Evolutionary conservation across 2,113 vertebrate species (phyloP).

Genomic region (Hippoglossus stenolepis): DNA sequence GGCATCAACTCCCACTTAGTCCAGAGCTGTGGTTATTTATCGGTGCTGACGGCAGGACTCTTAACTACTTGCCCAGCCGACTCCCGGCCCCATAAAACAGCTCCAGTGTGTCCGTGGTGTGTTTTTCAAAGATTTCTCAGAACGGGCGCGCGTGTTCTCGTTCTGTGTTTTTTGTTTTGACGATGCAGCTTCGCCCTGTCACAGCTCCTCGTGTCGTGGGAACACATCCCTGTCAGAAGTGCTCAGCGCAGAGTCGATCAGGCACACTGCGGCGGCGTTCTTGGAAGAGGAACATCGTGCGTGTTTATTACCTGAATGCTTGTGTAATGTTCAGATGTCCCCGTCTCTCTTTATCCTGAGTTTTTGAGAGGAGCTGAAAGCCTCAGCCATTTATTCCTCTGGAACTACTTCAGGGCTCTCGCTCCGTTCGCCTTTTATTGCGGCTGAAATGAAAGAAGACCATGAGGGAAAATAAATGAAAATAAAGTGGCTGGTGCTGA

Average conservation of each 20-base stretch:
- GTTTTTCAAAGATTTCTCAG: slow-evolving; percentile 10
- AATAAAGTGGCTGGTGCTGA: neutral
- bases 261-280: slow-evolving; percentile 21
- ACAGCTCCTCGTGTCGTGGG: neutral
- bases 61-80: neutral
- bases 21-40: slow-evolving; percentile 57
- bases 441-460: too few relatives aligned
- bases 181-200: neutral
- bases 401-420: too few relatives aligned
- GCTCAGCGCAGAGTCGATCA: neutral
- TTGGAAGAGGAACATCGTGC: slow-evolving; percentile 6
- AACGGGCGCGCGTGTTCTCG: neutral
- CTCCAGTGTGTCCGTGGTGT: slow-evolving; percentile 42
- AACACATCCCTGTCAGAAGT: neutral
- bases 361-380: neutral
- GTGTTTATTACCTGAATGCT: slow-evolving; percentile 20
- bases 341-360: slow-evolving; percentile 1
- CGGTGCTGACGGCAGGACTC: slow-evolving; percentile 57
- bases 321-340: slow-evolving; percentile 2
- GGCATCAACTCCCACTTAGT: slow-evolving; percentile 32
- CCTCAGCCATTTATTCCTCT: neutral
- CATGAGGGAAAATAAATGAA: too few relatives aligned
- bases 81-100: slow-evolving; percentile 31
- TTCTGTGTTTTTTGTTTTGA: neutral
- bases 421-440: too few relatives aligned